A percentile compares a stretch with the other conserved stretches of the same genome.
These are phyloP conservation scores for Eupithecia subfuscata DNA, from an alignment of 2,888 invertebrate species.

Conservation along the genomic window DNA sequence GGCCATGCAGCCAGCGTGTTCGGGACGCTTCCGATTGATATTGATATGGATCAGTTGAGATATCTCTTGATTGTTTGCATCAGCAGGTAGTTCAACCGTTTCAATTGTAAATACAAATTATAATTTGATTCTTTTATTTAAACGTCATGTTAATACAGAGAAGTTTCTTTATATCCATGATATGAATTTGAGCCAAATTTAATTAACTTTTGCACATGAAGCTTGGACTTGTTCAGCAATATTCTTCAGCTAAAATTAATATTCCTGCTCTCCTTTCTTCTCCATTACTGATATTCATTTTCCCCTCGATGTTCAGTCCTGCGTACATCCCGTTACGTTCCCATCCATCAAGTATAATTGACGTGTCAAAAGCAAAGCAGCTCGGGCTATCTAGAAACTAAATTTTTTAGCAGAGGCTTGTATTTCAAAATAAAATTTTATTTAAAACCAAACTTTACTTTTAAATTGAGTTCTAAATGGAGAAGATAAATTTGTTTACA, in stretches of 20 bases:
- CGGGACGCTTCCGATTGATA: too few species aligned
- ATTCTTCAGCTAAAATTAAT: background rate
- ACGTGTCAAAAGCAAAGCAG: conserved; percentile 29
- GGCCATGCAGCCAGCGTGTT: too few species aligned
- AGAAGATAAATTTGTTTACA: too few species aligned
- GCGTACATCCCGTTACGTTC: conserved; percentile 13
- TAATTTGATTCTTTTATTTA: too few species aligned
- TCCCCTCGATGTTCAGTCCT: conserved; percentile 3
- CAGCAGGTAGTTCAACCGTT: too few species aligned
- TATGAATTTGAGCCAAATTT: background rate
- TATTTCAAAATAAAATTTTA: background rate
- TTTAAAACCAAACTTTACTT: background rate
- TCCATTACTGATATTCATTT: background rate
- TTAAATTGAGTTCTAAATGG: too few species aligned
- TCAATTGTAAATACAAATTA: too few species aligned
- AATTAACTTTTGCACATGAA: background rate
- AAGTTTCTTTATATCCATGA: too few species aligned
- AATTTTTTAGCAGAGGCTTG: conserved; percentile 13
- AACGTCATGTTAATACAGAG: too few species aligned
- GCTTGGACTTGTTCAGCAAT: background rate
- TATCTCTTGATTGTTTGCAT: too few species aligned
- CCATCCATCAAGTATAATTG: conserved; percentile 35
- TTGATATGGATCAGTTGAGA: too few species aligned
- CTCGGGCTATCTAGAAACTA: conserved; percentile 18
- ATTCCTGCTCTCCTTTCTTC: background rate